A percentile compares a stretch with the other conserved stretches of the same genome.
Conservation (phyloP, 2,797 vertebrate genomes). For the Acipenser transmontanus region DNA sequence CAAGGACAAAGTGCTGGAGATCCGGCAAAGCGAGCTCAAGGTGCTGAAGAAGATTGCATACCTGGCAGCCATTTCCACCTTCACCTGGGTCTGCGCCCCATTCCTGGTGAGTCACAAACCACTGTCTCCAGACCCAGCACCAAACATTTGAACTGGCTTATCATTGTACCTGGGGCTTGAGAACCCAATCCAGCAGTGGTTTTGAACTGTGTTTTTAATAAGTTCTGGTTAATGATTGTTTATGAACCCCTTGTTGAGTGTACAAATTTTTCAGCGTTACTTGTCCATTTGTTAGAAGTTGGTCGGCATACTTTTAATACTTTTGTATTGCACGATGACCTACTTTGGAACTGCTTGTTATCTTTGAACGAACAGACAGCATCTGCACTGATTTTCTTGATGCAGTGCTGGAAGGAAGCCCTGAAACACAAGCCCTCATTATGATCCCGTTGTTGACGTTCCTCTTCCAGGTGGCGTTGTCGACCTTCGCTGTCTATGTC, state of each 20-base stretch:
- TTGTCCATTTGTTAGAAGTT: too few relatives aligned
- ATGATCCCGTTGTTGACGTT: background rate
- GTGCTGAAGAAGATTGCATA: constrained; percentile 87
- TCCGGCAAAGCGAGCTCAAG: constrained; percentile 79
- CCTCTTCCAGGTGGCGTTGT: constrained; percentile 71
- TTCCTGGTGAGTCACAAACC: constrained; percentile 78
- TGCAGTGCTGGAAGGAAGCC: too few relatives aligned
- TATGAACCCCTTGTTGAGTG: too few relatives aligned
- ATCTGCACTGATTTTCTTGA: too few relatives aligned
- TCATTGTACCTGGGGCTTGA: background rate
- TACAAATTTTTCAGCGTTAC: too few relatives aligned
- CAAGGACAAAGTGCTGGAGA: constrained; percentile 78
- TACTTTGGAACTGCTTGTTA: too few relatives aligned
- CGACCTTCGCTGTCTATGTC: constrained; percentile 75
- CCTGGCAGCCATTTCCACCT: constrained; percentile 80
- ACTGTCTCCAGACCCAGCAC: background rate
- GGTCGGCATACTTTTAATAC: too few relatives aligned
- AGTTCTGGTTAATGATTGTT: too few relatives aligned
- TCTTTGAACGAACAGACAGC: too few relatives aligned
- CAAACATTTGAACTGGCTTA: background rate
- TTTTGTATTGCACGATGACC: too few relatives aligned
- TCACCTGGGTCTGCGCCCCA: constrained; percentile 94
- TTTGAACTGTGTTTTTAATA: background rate
- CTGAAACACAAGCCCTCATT: background rate
- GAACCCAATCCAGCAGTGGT: background rate